Conservation (phyloP, 2,888 invertebrate species). For the Acleris holmiana region DNA sequence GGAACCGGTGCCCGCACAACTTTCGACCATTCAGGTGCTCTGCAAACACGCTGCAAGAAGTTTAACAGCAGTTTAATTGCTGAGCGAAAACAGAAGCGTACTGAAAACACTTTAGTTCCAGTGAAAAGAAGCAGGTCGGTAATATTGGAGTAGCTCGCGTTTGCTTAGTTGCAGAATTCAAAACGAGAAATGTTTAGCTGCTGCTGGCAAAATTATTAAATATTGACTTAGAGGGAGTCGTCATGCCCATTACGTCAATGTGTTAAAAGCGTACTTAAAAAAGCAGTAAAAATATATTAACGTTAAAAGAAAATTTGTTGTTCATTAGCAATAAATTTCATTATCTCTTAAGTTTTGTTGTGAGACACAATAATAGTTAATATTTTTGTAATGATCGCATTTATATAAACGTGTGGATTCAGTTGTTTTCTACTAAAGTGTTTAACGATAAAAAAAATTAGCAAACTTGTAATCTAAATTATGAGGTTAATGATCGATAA, state of each 20-base stretch:
- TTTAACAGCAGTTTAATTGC: constrained; percentile 84
- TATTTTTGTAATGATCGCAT: too few species aligned
- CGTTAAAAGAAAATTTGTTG: too few species aligned
- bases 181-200: constrained; percentile 53
- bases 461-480: too few species aligned
- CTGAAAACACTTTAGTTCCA: constrained; percentile 76
- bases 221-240: not conserved
- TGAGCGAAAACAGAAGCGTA: constrained; percentile 79
- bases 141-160: constrained; percentile 45
- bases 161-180: constrained; percentile 61
- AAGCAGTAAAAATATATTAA: too few species aligned
- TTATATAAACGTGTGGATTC: too few species aligned
- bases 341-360: too few species aligned
- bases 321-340: too few species aligned
- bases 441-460: too few species aligned
- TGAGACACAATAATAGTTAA: too few species aligned
- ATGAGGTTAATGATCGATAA: too few species aligned
- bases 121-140: constrained; percentile 75
- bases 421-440: too few species aligned
- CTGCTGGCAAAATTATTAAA: constrained; percentile 17
- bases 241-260: not conserved
- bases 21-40: constrained; percentile 80
- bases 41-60: constrained; percentile 81
- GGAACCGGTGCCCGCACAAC: constrained; percentile 70
- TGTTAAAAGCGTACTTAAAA: not conserved